Conservation (phyloP, 1,140 invertebrate genomes). For the Drosophila tropicalis region DNA sequence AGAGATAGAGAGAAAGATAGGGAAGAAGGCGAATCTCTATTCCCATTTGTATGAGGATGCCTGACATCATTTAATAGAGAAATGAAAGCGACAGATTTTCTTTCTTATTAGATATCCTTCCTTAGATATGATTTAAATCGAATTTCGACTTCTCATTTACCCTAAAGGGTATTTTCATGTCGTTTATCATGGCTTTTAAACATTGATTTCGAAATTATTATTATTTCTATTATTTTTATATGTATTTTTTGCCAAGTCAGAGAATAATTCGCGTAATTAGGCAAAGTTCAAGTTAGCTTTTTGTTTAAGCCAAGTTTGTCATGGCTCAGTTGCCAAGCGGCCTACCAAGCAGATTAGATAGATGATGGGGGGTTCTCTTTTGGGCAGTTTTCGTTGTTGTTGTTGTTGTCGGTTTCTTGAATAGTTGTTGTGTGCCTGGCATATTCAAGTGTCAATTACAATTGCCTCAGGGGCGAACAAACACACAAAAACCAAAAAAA, state of each 20-base stretch:
- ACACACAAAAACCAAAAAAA: constrained; percentile 8
- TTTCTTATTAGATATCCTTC: no score
- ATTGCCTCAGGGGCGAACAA: constrained; percentile 46
- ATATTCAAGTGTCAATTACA: constrained; percentile 70
- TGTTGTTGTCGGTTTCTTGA: background rate
- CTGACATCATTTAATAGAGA: no score
- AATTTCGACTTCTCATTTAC: no score
- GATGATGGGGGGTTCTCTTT: constrained; percentile 13
- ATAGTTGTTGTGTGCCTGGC: constrained; percentile 40
- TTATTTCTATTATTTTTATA: constrained; percentile 8
- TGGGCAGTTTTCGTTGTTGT: constrained; percentile 13
- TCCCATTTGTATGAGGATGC: no score
- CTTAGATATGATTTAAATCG: no score
- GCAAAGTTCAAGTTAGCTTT: constrained; percentile 65
- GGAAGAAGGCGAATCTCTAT: no score
- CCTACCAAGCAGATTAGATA: constrained; percentile 22
- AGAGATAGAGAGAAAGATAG: no score
- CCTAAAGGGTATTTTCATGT: background rate
- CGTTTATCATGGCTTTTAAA: background rate
- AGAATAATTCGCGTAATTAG: constrained; percentile 67
- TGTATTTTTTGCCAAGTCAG: constrained; percentile 62
- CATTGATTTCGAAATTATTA: background rate
- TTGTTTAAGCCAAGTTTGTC: constrained; percentile 52
- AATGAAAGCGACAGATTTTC: no score
- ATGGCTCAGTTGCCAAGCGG: constrained; percentile 68